A percentile compares a stretch with the other conserved stretches of the same genome.
phyloP scores from a whole-genome alignment of 2,113 vertebrate genomes.

The Hemicordylus capensis region DNA sequence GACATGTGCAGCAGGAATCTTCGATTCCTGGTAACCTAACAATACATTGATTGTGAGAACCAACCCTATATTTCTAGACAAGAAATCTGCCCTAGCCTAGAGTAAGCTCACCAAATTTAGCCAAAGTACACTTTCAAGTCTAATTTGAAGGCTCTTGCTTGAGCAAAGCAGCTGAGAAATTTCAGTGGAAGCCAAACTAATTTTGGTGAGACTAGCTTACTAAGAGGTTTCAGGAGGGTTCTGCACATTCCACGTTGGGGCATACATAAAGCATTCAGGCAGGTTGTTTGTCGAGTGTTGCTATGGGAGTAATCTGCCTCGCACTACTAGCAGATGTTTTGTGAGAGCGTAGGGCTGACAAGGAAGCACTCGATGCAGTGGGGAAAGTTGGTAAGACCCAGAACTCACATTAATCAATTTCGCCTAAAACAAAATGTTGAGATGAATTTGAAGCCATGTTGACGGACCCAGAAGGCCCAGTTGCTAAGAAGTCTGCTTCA shows the following conservation, averaged over 20 bases:
- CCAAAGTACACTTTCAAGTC: slow-evolving; percentile 3
- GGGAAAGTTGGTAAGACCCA: neutral
- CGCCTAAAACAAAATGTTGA: too few species aligned
- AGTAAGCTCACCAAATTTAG: neutral
- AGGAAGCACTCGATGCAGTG: neutral
- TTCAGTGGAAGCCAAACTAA: neutral
- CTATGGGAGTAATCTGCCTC: neutral
- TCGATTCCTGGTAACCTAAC: too few species aligned
- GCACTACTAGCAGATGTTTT: too few species aligned
- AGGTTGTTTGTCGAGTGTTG: too few species aligned
- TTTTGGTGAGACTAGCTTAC: neutral
- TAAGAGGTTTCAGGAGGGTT: neutral
- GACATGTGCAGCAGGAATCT: too few species aligned
- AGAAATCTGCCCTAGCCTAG: slow-evolving; percentile 15
- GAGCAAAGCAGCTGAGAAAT: slow-evolving; percentile 1
- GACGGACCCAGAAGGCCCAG: neutral
- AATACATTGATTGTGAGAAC: too few species aligned
- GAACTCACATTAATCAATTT: neutral
- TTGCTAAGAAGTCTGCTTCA: neutral
- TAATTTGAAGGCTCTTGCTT: neutral
- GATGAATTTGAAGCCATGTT: neutral
- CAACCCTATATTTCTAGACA: too few species aligned
- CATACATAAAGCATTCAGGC: neutral
- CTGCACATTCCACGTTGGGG: too few species aligned
- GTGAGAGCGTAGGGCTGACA: neutral